phyloP scores from a whole-genome alignment of 2,888 invertebrate genomes.

The Idaea biselata region DNA sequence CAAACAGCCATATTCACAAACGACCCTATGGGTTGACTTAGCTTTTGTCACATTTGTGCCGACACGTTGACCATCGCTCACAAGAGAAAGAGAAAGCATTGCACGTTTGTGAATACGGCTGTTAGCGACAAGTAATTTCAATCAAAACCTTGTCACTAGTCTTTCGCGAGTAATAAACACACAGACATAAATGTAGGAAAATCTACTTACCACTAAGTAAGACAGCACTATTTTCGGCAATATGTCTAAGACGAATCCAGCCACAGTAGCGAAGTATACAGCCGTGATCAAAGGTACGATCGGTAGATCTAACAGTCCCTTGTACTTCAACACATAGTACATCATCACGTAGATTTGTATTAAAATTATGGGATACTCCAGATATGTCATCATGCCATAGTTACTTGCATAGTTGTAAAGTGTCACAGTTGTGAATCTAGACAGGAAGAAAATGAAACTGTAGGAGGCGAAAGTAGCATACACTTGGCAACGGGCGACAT shows the following conservation, averaged over 20 bases:
- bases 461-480: not conserved
- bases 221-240: slow-evolving; percentile 76
- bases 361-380: slow-evolving; percentile 92
- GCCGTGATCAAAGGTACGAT: slow-evolving; percentile 45
- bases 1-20: no score
- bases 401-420: slow-evolving; percentile 89
- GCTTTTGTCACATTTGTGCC: no score
- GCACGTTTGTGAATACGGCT: no score
- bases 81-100: no score
- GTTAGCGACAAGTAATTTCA: no score
- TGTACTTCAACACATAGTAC: slow-evolving; percentile 85
- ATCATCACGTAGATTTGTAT: slow-evolving; percentile 87
- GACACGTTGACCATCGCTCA: no score
- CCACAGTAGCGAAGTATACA: slow-evolving; percentile 51
- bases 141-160: no score
- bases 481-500: no score
- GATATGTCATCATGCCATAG: slow-evolving; percentile 87
- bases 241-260: slow-evolving; percentile 48
- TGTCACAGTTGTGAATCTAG: slow-evolving; percentile 89
- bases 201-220: slow-evolving; percentile 82
- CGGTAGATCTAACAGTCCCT: slow-evolving; percentile 73
- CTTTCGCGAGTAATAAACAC: no score
- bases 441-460: slow-evolving; percentile 40
- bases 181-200: not conserved
- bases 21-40: no score